Conservation (phyloP, 2,888 invertebrate species). For the Byasa hedistus region DNA sequence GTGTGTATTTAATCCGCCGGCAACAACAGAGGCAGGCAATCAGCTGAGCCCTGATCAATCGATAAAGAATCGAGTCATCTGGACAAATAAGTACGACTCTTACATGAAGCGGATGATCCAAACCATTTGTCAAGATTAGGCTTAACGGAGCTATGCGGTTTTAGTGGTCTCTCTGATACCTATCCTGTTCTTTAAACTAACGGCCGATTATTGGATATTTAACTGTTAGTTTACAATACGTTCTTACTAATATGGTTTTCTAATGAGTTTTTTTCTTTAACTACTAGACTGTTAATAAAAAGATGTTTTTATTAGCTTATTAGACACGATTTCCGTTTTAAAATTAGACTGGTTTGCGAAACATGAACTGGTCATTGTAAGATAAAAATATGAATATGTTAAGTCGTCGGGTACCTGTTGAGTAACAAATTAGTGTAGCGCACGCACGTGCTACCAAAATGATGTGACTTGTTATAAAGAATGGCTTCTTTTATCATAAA, state of each 20-base stretch:
- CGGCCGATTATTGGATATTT: constrained; percentile 6
- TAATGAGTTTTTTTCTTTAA: not conserved
- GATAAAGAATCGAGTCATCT: constrained; percentile 74
- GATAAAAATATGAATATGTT: constrained; percentile 17
- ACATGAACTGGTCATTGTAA: constrained; percentile 19
- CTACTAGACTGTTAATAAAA: not conserved
- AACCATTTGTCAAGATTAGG: constrained; percentile 78
- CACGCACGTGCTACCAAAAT: constrained; percentile 17
- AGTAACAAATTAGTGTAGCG: constrained; percentile 15
- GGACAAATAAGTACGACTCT: constrained; percentile 64
- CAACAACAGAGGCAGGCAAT: constrained; percentile 72
- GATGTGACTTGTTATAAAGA: constrained; percentile 1
- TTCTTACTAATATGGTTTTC: not conserved
- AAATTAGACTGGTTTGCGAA: constrained; percentile 10
- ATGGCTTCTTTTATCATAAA: not conserved
- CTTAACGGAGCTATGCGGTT: constrained; percentile 44
- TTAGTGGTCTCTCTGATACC: constrained; percentile 11
- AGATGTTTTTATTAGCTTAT: not conserved
- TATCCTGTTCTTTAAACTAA: constrained; percentile 24
- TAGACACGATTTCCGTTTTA: not conserved
- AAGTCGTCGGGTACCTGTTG: constrained; percentile 8
- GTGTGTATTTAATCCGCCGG: constrained; percentile 65
- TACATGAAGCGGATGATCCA: constrained; percentile 66
- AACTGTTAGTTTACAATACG: not conserved
- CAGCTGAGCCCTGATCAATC: constrained; percentile 77